phyloP scores from a whole-genome alignment of 2,888 invertebrate genomes.

The Sinodicranocentrus sp. region DNA sequence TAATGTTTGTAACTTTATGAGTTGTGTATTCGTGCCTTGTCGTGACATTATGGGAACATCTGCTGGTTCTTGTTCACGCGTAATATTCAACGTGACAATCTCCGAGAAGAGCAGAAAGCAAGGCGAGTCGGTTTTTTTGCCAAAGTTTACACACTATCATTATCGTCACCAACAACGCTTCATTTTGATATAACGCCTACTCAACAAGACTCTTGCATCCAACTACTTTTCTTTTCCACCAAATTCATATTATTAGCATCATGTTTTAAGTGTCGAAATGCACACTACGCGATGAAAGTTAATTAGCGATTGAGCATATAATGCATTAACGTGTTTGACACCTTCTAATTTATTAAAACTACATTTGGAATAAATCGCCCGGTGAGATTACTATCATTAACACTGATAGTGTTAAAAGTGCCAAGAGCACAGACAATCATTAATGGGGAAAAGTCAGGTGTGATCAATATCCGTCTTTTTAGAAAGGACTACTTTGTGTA shows the following conservation, averaged over 20 bases:
- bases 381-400: constrained; percentile 21
- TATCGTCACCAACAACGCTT: too few relatives aligned
- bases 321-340: background rate
- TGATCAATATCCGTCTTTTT: background rate
- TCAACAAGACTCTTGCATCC: too few relatives aligned
- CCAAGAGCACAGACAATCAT: background rate
- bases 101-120: too few relatives aligned
- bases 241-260: too few relatives aligned
- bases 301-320: constrained; percentile 4
- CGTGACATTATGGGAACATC: constrained; percentile 18
- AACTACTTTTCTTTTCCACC: too few relatives aligned
- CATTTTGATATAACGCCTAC: too few relatives aligned
- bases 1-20: background rate
- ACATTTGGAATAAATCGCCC: background rate
- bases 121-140: too few relatives aligned
- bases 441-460: background rate
- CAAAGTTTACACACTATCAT: too few relatives aligned
- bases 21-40: constrained; percentile 22
- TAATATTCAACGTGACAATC: background rate
- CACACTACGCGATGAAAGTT: background rate
- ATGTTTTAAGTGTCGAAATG: too few relatives aligned
- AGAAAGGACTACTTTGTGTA: background rate
- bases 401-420: too few relatives aligned
- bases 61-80: background rate
- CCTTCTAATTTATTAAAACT: background rate